Base-by-base conservation (phyloP, 2,888 invertebrate genomes). In the Heteropelma amictum region DNA sequence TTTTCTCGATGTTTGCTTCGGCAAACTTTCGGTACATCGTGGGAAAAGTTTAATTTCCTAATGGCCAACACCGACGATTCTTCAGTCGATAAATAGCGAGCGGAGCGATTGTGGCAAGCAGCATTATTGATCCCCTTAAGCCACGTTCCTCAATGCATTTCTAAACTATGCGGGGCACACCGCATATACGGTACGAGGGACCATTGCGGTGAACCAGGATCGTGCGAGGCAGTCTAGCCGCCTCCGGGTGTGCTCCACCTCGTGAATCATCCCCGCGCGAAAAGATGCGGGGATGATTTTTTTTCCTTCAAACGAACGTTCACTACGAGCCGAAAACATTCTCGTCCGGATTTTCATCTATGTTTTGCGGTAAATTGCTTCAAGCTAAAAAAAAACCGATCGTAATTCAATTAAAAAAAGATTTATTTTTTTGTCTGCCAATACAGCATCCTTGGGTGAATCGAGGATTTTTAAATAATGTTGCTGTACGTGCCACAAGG, bases 81-180 rank as follows among this genome's bases (percentile, higher is more conserved):
- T 14, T 38, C 28, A 56, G 56, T 56, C 70, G 54, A 63, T 56
- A 49, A 40, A 56, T 21, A 63, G n/a, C 14, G n/a, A n/a, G 21
- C 51, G 40, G 14, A 49, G 30, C 58, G 64, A 64, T 72, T 56
- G 61, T 47, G 35, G 19, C 23, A 35, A 47, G 30, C 14, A 17
- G 42, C 63, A 64, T 26, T 69, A 69, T 73, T 58, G 69, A 73
- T 58, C 58, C 19, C 14, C 30, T 49, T 40, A 53, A 69, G 54
- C 61, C 54, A 35, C 38, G 23, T 38, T 58, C 35, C 63, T 19
- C 33, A 45, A 68, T 17, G 26, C 33, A 63, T 61, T 33, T 61
- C 42, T 49, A 33, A 67, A 63, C 56, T 56, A 28, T 19, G n/a
- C n/a, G 33, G 56, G 56, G 54, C 23, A 33, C 19, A 47, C 61